phyloP scores from a whole-genome alignment of 2,888 invertebrate species.

The Strigamia crassipes region DNA sequence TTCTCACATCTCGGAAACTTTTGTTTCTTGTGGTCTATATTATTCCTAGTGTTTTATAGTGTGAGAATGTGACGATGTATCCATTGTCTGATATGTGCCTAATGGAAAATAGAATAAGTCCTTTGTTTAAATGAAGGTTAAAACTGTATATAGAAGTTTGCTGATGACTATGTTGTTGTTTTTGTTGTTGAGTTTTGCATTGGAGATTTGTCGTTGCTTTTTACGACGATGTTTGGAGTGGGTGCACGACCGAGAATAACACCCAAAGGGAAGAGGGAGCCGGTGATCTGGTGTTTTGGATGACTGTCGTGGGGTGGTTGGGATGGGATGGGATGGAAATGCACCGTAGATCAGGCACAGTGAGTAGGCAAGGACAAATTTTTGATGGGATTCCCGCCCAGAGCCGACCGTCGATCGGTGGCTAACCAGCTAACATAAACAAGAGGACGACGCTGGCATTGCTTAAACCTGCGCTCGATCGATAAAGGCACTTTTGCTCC shows the following conservation, averaged over 20 bases:
- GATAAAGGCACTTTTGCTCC: constrained; percentile 42
- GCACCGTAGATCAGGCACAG: constrained; percentile 28
- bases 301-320: constrained; percentile 29
- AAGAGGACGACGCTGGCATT: constrained; percentile 33
- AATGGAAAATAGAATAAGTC: no score
- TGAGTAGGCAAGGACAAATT: constrained; percentile 38
- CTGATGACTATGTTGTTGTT: background rate
- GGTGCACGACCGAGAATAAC: constrained; percentile 40
- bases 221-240: constrained; percentile 38
- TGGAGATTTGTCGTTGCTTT: constrained; percentile 40
- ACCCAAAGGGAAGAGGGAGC: constrained; percentile 29
- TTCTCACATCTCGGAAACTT: no score
- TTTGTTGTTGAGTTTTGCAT: constrained; percentile 24
- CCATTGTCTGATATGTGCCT: no score
- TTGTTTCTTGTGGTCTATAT: no score
- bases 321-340: background rate
- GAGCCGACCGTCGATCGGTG: constrained; percentile 20
- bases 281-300: constrained; percentile 35
- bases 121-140: background rate
- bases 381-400: constrained; percentile 33
- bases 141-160: background rate
- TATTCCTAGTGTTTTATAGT: no score
- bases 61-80: no score
- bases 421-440: constrained; percentile 42
- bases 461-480: constrained; percentile 37